Evolutionary conservation across 2,797 vertebrate genomes (phyloP), one percentile per base, ranked within the genome.

Genomic region (Natrix natrix): DNA sequence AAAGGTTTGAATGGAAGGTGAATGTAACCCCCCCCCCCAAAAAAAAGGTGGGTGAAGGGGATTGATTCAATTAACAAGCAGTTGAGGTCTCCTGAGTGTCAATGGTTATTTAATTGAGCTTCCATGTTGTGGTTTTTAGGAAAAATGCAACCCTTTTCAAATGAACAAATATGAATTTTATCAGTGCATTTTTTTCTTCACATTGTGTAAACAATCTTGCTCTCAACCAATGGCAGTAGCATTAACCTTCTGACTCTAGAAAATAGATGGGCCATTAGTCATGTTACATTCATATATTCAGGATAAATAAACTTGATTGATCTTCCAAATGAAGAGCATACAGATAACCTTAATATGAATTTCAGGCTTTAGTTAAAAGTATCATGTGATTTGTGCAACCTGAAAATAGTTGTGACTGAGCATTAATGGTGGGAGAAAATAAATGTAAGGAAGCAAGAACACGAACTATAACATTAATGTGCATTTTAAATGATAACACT

Each of bases 61-160:
- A 87, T 7, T 8, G 86, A 88, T 94, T 55, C 89, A 87, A 0
- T 94, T 92, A 90, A 91, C 92, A 20, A 93, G 52, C 91, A 92
- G 57, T 86, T 94, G 95, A 91, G 88, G 88, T 56, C n/a, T 87
- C 22, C 90, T 95, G 57, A 86, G 74, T 90, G 12, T 87, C 93
- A 93, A 74, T 55, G 56, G 48, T 91, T 94, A 94, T 89, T 95
- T 92, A 91, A 94, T 93, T 95, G 94, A 94, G 66, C 52, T 78
- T 59, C 24, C 13, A 14, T 90, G 17, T 12, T 0, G 32, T 90
- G 59, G 54, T 94, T 94, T 86, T 93, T 78, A 12, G 0, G 89
- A 90, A 86, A 87, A 24, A 56, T 86, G 86, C 66, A 26, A 54
- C 14, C 88, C 92, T 87, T 91, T 8, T 78, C 74, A 92, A 0